A percentile compares a stretch with the other conserved stretches of the same genome.
These are phyloP conservation scores for Oncorhynchus clarkii DNA, from an alignment of 2,113 vertebrate genomes.

Conservation along the genomic window DNA sequence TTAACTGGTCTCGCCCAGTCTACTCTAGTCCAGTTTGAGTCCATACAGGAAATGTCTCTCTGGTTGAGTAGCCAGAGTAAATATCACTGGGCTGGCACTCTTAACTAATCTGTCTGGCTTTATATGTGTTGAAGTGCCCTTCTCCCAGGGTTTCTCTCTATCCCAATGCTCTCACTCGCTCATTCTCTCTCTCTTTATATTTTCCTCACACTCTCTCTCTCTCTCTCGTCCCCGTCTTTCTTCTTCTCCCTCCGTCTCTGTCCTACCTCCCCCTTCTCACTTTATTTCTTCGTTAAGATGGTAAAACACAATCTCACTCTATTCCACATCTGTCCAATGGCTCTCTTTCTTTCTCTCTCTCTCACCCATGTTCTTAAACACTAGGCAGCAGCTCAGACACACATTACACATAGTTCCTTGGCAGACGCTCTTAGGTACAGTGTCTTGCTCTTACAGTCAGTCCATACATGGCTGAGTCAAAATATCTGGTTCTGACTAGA, in stretches of 20 bases:
- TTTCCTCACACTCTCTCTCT: background rate
- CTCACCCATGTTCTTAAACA: no score
- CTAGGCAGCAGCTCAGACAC: no score
- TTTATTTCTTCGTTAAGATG: no score
- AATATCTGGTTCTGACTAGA: no score
- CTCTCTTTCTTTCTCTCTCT: no score
- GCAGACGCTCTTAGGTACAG: no score
- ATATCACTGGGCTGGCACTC: conserved; percentile 47
- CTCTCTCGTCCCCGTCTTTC: background rate
- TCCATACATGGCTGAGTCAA: no score
- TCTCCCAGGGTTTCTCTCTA: conserved; percentile 19
- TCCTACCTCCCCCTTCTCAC: no score
- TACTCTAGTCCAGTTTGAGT: conserved; percentile 23
- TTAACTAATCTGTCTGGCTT: conserved; percentile 3
- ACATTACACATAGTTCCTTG: no score
- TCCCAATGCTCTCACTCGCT: background rate
- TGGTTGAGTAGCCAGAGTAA: conserved; percentile 46
- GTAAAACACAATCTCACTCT: no score
- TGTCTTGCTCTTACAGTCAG: no score
- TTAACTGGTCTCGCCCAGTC: conserved; percentile 31
- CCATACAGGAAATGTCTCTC: conserved; percentile 53
- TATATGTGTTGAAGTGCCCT: conserved; percentile 9
- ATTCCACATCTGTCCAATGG: no score
- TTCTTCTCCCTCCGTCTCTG: conserved; percentile 3
- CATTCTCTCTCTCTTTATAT: background rate